Evolutionary conservation across 1,140 invertebrate genomes (phyloP), one percentile per base, ranked within the genome.

Genomic region (Temnothorax curvispinosus): DNA sequence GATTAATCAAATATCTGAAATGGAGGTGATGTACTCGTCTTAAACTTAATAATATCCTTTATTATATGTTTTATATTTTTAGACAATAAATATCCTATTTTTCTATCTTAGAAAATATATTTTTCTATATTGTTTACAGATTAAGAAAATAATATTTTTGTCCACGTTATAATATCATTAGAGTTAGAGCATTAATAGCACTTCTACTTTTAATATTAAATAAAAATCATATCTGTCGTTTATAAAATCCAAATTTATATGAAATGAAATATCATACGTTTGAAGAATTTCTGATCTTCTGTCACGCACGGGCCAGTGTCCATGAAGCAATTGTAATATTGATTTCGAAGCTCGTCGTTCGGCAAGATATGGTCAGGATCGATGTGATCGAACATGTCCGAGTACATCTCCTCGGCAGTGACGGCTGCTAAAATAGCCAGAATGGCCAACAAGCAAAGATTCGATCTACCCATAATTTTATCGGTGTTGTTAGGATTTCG

Each of bases 281-380:
- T 93, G 65, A 93, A 92, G 35, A 88, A 94, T n/a, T 44, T 62
- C 5, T 91, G 90, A 32, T 92, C 93, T 0, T 86, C 89, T 4
- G 90, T 92, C 11, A 89, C 56, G 56, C 95, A 96, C 6, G 93
- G 91, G 41, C 94, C 95, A 21, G 86, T 90, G 9, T 94, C 94
- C 91, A 95, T 94, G 38, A 96, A 91, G 69, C 95, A 96, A 1
- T 93, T 93, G 41, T 95, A 94, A 62, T 93, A 94, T 7, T 90
- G 86, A 32, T 90, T 38, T 27, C 92, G 75, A 2, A 86, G 56
- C 18, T 86, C 74, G 38, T 88, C 87, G n/a, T 88, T 88, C 3
- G n/a, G 6, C 15, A 88, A 6, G 11, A 88, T 75, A 0, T 86
- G 85, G 0, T 74, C 67, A 1, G 75, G 65, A 44, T 88, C n/a